phyloP scores from a whole-genome alignment of 2,113 vertebrate genomes.

The Esox niger region DNA sequence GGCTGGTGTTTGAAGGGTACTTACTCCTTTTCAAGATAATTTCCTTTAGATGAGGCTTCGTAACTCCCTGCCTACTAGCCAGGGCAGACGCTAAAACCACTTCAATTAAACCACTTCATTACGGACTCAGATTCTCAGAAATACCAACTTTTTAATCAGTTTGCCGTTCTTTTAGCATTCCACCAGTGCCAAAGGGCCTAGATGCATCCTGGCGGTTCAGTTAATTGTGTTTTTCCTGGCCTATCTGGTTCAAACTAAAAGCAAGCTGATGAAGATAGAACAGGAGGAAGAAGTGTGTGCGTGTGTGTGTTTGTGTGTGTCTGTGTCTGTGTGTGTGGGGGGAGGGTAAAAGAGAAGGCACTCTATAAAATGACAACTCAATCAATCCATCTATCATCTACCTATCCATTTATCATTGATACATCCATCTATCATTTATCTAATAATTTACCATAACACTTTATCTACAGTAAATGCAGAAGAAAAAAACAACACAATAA shows the following conservation, averaged over 20 bases:
- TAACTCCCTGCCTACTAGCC: slow-evolving; percentile 45
- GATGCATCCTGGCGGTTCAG: slow-evolving; percentile 48
- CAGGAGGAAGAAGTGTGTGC: neutral
- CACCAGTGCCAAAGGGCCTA: slow-evolving; percentile 27
- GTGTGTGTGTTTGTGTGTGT: neutral
- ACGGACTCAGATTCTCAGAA: slow-evolving; percentile 11
- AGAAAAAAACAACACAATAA: no score
- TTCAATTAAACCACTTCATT: slow-evolving; percentile 59
- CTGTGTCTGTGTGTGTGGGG: no score
- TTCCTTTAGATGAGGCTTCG: slow-evolving; percentile 57
- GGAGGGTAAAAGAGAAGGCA: no score
- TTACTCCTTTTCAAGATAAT: slow-evolving; percentile 56
- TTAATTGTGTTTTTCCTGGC: slow-evolving; percentile 45
- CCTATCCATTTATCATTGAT: no score
- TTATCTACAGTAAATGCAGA: no score
- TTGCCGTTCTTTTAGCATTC: slow-evolving; percentile 25
- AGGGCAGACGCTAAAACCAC: slow-evolving; percentile 35
- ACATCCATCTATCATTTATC: no score
- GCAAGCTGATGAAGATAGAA: neutral
- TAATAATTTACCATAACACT: no score
- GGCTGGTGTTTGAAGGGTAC: slow-evolving; percentile 65
- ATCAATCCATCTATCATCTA: no score
- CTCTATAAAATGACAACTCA: no score
- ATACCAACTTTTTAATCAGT: slow-evolving; percentile 29
- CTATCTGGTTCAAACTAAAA: slow-evolving; percentile 11